Conservation (phyloP, 2,113 vertebrate species). For the Alethe castanea region DNA sequence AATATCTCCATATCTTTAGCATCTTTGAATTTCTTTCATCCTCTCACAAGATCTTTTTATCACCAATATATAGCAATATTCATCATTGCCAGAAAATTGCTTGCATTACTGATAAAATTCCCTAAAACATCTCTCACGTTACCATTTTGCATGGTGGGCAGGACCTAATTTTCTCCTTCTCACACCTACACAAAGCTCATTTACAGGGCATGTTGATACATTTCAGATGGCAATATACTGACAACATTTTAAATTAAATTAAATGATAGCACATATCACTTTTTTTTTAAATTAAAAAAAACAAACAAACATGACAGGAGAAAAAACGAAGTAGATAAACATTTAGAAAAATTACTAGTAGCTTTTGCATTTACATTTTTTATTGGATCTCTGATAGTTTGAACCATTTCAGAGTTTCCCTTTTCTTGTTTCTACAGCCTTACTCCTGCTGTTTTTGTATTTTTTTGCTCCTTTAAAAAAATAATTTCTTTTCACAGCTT, state of each 20-base stretch:
- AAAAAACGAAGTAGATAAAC: not conserved
- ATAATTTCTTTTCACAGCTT: not conserved
- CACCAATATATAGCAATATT: not conserved
- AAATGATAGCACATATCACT: not conserved
- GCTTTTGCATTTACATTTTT: not conserved
- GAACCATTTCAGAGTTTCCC: not conserved
- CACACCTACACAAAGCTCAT: slow-evolving; percentile 1
- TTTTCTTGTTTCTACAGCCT: not conserved
- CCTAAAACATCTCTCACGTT: not conserved
- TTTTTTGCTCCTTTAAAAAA: not conserved
- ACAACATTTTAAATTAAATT: slow-evolving; percentile 12
- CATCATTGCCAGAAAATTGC: not conserved
- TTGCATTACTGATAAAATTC: not conserved
- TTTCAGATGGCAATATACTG: not conserved
- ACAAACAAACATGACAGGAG: not conserved
- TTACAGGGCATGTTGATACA: not conserved
- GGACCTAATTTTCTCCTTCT: slow-evolving; percentile 1
- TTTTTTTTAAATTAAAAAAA: not conserved
- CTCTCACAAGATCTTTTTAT: not conserved
- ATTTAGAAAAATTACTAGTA: not conserved
- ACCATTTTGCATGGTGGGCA: not conserved
- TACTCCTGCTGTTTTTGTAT: not conserved
- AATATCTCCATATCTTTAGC: not conserved
- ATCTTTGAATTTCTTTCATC: not conserved
- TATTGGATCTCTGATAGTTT: not conserved